Conservation (phyloP, 2,113 vertebrate genomes). For the Xenotilapia caudafasciata region DNA sequence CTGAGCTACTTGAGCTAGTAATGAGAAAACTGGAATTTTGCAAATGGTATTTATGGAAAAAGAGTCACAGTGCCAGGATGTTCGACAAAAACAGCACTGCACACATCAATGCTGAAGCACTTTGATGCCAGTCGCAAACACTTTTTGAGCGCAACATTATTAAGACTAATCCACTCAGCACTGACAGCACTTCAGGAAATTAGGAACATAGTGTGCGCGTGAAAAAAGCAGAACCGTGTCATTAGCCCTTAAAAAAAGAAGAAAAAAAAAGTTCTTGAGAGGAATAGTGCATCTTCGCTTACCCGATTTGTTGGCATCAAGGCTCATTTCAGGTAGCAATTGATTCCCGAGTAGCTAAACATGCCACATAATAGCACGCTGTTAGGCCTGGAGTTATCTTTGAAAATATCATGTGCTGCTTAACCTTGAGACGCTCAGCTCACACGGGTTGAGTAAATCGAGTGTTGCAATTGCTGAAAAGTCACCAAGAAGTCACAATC, state of each 20-base stretch:
- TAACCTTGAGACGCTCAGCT: background rate
- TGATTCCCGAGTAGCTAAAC: background rate
- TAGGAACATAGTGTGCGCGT: background rate
- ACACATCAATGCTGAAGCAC: background rate
- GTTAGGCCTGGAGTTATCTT: background rate
- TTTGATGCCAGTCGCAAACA: background rate
- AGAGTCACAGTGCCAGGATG: background rate
- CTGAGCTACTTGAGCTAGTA: background rate
- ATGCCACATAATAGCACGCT: background rate
- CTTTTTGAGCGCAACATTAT: background rate
- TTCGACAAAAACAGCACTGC: conserved; percentile 1
- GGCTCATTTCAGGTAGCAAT: background rate
- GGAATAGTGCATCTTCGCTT: background rate
- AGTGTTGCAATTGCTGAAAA: background rate
- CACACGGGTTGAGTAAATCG: background rate
- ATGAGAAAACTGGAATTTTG: background rate
- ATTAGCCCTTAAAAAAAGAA: background rate
- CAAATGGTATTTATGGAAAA: conserved; percentile 5
- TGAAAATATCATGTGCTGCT: background rate
- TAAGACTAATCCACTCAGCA: conserved; percentile 3
- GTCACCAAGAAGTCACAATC: background rate
- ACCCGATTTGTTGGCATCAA: background rate
- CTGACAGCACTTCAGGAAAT: conserved; percentile 18
- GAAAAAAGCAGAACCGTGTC: background rate
- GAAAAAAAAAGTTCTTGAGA: background rate